Base-by-base conservation (phyloP, 1,140 invertebrate genomes). In the Aphidius ervi region DNA sequence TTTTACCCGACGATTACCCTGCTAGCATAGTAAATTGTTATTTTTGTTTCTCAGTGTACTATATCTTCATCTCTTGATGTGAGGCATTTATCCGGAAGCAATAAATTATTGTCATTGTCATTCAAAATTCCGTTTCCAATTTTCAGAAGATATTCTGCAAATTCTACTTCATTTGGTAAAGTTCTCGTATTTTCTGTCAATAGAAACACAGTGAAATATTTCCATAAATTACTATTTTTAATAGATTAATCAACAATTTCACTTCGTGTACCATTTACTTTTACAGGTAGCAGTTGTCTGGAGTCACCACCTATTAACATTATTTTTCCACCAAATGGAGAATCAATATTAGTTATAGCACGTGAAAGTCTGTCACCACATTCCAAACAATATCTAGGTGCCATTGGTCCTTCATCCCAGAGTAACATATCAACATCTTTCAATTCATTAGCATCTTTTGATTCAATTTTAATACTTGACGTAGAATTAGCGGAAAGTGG, bases 351-450 rank as follows among this genome's bases (percentile, higher is more conserved):
- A 56, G 58, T 58, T 42, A 69, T 41, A 42, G 65, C 63, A 48
- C 63, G 47, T 5, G 68, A 47, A 57, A 55, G 56, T 49, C 62
- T 46, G 58, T 70, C 68, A 16, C 68, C 31, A 7, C 55, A 66
- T 37, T 70, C 49, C 9, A 69, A 20, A 5, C 63, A 65, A 53
- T 61, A 64, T 45, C 48, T 47, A 16, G 61, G 65, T 23, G 67
- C 48, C 69, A 71, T 70, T 3, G 65, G 64, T 2, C 66, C 69
- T 61, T 74, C 73, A 57, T 73, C 71, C 65, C 65, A 72, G 41
- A 74, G 56, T 16, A 70, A 67, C 37, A 71, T 41, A 40, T 53
- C 37, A n/a, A 58, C 57, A 9, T 64, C 59, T 60, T 58, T 55
- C 10, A 63, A 49, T 20, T 60, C 46, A 42, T 47, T 43, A 43